Percentiles rank a stretch among this genome's conserved stretches.
These are phyloP conservation scores for Ctenoplectra terminalis DNA, from an alignment of 1,140 invertebrate genomes.

Conservation along the genomic window DNA sequence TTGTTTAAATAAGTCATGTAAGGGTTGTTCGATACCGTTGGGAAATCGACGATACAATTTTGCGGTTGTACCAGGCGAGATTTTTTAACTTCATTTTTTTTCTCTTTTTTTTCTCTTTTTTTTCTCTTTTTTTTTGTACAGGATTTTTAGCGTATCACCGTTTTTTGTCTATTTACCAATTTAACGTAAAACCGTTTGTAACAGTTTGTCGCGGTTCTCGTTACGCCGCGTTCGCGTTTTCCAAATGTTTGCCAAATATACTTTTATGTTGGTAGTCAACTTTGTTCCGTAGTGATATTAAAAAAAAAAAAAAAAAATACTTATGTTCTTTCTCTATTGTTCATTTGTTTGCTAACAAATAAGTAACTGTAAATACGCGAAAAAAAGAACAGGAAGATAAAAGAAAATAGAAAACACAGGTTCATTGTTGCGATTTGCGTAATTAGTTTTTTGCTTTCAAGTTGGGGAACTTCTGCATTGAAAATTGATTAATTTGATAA, in stretches of 20 bases:
- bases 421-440: neutral
- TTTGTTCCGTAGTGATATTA: neutral
- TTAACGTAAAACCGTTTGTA: slow-evolving; percentile 6
- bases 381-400: neutral
- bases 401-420: neutral
- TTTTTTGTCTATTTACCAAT: neutral
- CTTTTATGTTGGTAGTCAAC: neutral
- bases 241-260: slow-evolving; percentile 15
- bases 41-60: neutral
- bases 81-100: neutral
- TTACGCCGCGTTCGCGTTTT: slow-evolving; percentile 1
- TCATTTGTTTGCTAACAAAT: neutral
- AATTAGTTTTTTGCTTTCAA: neutral
- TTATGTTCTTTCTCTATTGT: neutral
- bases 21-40: neutral
- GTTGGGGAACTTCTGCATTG: too few species aligned
- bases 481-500: too few species aligned
- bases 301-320: neutral
- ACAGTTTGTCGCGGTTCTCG: neutral
- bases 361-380: neutral
- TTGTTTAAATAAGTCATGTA: neutral
- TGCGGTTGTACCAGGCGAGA: too few species aligned
- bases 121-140: neutral
- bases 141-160: neutral
- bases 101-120: neutral